These are phyloP conservation scores for Toxotes jaculatrix DNA, from an alignment of 2,113 vertebrate species.

Conservation along the genomic window DNA sequence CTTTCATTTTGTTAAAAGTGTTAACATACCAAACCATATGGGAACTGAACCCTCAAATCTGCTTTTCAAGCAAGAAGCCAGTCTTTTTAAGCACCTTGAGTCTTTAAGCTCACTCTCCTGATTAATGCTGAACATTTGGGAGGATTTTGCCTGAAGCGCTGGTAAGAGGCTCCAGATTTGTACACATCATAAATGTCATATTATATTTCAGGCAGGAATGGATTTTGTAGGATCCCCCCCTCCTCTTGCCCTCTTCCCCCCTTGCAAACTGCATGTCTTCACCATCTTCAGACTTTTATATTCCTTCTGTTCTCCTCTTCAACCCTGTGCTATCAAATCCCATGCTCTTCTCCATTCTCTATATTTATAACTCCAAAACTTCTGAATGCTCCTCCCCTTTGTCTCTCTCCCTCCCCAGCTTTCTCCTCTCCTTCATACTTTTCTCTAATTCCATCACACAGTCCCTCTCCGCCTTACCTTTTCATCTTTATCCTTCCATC, in stretches of 20 bases:
- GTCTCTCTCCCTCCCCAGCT: slow-evolving; percentile 21
- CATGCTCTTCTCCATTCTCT: slow-evolving; percentile 22
- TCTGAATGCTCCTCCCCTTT: slow-evolving; percentile 44
- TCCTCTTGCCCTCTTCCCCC: slow-evolving; percentile 18
- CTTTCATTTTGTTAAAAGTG: slow-evolving; percentile 21
- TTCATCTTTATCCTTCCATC: slow-evolving; percentile 48
- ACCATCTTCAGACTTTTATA: slow-evolving; percentile 38
- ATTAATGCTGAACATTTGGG: slow-evolving; percentile 62
- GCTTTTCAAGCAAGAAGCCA: slow-evolving; percentile 26
- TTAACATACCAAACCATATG: slow-evolving; percentile 13
- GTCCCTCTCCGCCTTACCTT: slow-evolving; percentile 6
- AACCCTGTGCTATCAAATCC: slow-evolving; percentile 37
- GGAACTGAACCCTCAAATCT: slow-evolving; percentile 44
- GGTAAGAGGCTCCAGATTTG: slow-evolving; percentile 64
- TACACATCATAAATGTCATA: slow-evolving; percentile 67
- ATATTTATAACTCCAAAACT: slow-evolving; percentile 41
- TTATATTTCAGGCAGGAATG: slow-evolving; percentile 56
- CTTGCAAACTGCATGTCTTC: slow-evolving; percentile 24
- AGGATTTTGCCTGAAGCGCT: slow-evolving; percentile 63
- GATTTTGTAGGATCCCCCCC: slow-evolving; percentile 41
- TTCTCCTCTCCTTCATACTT: slow-evolving; percentile 43
- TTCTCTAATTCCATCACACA: slow-evolving; percentile 43
- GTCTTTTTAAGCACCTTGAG: slow-evolving; percentile 51
- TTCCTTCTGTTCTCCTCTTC: slow-evolving; percentile 32
- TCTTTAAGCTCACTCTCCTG: slow-evolving; percentile 55